These are phyloP conservation scores for Hypotaenidia okinawae DNA, from an alignment of 2,797 vertebrate species.

Conservation along the genomic window DNA sequence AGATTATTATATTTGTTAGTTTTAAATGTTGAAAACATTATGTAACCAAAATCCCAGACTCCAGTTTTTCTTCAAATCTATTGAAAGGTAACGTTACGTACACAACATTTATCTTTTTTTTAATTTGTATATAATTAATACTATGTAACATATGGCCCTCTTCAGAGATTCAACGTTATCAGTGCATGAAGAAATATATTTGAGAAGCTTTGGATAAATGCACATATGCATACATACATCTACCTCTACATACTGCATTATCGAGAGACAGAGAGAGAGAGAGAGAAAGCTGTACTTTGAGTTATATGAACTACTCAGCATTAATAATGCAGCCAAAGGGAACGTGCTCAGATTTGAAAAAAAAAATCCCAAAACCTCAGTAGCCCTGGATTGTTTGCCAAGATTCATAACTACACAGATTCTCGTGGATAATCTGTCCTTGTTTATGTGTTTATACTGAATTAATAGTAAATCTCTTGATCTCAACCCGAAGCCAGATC, in stretches of 20 bases:
- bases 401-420: neutral
- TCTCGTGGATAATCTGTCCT: neutral
- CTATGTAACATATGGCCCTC: neutral
- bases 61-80: neutral
- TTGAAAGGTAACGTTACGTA: neutral
- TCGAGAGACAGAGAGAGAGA: too few relatives aligned
- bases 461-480: neutral
- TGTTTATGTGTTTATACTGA: neutral
- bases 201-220: neutral
- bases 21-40: neutral
- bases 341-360: neutral
- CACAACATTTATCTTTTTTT: neutral
- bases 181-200: neutral
- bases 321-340: neutral
- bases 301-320: neutral
- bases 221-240: neutral
- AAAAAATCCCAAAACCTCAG: neutral
- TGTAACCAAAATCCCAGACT: neutral
- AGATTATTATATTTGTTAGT: neutral
- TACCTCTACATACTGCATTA: neutral
- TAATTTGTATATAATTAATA: neutral
- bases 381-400: neutral
- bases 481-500: neutral
- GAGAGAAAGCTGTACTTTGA: neutral
- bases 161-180: neutral